Conservation (phyloP, 2,888 invertebrate genomes). For the Epinotia ramella region DNA sequence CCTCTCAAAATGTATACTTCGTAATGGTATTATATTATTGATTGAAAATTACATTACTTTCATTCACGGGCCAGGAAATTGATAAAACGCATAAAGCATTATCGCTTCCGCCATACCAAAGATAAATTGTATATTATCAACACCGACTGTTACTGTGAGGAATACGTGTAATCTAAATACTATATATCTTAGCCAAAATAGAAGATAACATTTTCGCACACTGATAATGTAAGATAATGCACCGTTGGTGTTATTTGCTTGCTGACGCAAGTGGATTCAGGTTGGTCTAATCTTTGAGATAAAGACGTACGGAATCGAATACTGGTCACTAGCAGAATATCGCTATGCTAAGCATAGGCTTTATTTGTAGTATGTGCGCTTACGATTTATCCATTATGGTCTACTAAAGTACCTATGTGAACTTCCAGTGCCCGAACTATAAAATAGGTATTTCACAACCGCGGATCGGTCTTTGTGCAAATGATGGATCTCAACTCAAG, state of each 20-base stretch:
- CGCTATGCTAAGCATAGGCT: background rate
- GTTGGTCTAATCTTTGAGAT: constrained; percentile 10
- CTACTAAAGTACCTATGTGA: background rate
- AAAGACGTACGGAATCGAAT: constrained; percentile 13
- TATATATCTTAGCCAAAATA: constrained; percentile 39
- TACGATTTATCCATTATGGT: background rate
- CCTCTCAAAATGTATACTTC: background rate
- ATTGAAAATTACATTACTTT: constrained; percentile 28
- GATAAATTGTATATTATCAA: constrained; percentile 35
- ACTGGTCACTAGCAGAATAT: background rate
- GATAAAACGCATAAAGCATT: constrained; percentile 27
- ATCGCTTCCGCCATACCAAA: constrained; percentile 41
- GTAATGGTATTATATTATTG: constrained; percentile 8
- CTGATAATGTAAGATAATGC: constrained; percentile 38
- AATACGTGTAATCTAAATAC: constrained; percentile 29
- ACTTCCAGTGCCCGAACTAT: background rate
- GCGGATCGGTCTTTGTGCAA: background rate
- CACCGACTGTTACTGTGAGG: constrained; percentile 38
- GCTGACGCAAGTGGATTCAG: constrained; percentile 28
- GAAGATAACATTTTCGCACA: constrained; percentile 33
- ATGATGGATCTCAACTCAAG: constrained; percentile 9
- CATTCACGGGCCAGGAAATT: constrained; percentile 38
- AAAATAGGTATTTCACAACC: background rate
- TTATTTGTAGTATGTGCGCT: background rate
- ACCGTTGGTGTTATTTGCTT: constrained; percentile 30